Conservation (phyloP, 2,888 invertebrate genomes). For the Tillus elongatus region DNA sequence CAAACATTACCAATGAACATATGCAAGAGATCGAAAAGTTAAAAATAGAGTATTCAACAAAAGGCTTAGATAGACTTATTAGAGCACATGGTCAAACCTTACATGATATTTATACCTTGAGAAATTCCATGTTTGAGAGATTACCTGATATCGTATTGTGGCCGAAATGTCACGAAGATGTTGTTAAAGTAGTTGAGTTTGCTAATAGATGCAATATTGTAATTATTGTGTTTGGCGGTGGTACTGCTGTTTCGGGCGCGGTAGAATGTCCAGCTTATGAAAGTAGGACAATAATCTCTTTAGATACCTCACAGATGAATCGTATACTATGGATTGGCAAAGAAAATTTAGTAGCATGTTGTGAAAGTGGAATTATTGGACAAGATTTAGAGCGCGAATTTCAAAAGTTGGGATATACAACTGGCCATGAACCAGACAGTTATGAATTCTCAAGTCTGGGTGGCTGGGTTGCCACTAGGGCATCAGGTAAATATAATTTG, state of each 20-base stretch:
- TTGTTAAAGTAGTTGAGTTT: slow-evolving; percentile 65
- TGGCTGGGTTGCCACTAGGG: slow-evolving; percentile 65
- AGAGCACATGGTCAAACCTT: slow-evolving; percentile 90
- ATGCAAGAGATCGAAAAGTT: slow-evolving; percentile 48
- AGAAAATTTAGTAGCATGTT: slow-evolving; percentile 69
- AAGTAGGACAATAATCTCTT: slow-evolving; percentile 68
- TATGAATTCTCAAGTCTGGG: slow-evolving; percentile 95
- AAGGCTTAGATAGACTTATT: slow-evolving; percentile 76
- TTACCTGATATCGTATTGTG: slow-evolving; percentile 92
- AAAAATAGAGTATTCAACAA: slow-evolving; percentile 54
- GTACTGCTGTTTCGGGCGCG: slow-evolving; percentile 86
- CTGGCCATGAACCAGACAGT: slow-evolving; percentile 97
- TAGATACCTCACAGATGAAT: slow-evolving; percentile 96
- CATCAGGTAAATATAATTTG: slow-evolving; percentile 51
- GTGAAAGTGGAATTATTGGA: slow-evolving; percentile 87
- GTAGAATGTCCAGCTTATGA: slow-evolving; percentile 75
- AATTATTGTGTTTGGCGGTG: slow-evolving; percentile 90
- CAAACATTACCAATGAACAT: slow-evolving; percentile 54
- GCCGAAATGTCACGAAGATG: slow-evolving; percentile 83
- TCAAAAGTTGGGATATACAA: slow-evolving; percentile 67
- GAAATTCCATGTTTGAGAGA: slow-evolving; percentile 64
- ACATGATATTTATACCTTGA: slow-evolving; percentile 73
- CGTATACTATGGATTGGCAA: slow-evolving; percentile 87
- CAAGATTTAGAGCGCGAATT: slow-evolving; percentile 88
- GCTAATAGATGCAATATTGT: slow-evolving; percentile 69